A percentile compares a stretch with the other conserved stretches of the same genome.
Evolutionary conservation across 2,797 vertebrate genomes (phyloP).

Genomic region (Rhyacichthys aspro): DNA sequence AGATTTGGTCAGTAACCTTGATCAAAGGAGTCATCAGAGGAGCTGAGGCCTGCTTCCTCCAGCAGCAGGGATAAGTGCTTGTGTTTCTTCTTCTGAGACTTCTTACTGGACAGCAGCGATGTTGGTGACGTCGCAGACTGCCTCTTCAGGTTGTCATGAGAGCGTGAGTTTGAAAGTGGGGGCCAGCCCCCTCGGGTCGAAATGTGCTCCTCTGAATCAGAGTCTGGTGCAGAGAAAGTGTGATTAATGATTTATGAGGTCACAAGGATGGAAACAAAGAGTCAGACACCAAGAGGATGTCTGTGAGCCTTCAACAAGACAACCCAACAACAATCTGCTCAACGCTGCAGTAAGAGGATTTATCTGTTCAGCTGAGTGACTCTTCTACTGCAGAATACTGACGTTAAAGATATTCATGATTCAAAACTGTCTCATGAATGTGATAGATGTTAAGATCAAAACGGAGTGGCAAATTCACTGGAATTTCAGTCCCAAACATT

Average conservation of each 20-base stretch:
- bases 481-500: too few species aligned
- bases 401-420: too few species aligned
- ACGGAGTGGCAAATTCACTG: too few species aligned
- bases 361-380: neutral
- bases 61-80: slow-evolving; percentile 94
- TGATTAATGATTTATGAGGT: slow-evolving; percentile 42
- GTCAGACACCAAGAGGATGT: slow-evolving; percentile 16
- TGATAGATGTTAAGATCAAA: neutral
- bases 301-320: slow-evolving; percentile 12
- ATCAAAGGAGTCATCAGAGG: slow-evolving; percentile 97
- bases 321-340: neutral
- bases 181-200: slow-evolving; percentile 89
- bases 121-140: slow-evolving; percentile 66
- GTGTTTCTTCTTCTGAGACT: slow-evolving; percentile 88
- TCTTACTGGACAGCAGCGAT: slow-evolving; percentile 81
- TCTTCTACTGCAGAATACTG: too few species aligned
- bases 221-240: slow-evolving; percentile 84
- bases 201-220: slow-evolving; percentile 91
- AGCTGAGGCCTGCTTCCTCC: slow-evolving; percentile 90
- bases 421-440: too few species aligned
- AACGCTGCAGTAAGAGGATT: neutral
- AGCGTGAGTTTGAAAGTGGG: slow-evolving; percentile 76
- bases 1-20: slow-evolving; percentile 96
- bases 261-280: slow-evolving; percentile 17
- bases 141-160: slow-evolving; percentile 72